Evolutionary conservation across 2,113 vertebrate species (phyloP), one percentile per base, ranked within the genome.

Genomic region (Junco hyemalis): DNA sequence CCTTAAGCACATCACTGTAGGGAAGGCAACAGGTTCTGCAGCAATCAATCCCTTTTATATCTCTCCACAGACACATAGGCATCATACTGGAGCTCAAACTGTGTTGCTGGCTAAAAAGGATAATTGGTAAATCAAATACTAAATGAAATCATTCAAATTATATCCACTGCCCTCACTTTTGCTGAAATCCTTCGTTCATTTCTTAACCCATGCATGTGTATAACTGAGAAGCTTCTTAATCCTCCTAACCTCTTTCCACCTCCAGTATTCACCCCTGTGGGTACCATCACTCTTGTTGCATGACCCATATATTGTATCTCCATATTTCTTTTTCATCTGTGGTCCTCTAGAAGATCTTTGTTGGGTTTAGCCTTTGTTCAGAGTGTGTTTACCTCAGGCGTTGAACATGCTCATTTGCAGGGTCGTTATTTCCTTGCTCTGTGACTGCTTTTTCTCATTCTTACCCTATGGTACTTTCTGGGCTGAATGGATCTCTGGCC

Each of bases 401-500:
- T 1, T 42, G 81, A 38, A 60, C 35, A 81, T 54, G 38, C 44
- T 73, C 18, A 1, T 88, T 69, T 83, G 6, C 74, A 72, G 3
- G 10, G 42, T 68, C 4, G 0, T 59, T 86, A 48, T 79, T 54
- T 60, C 7, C 26, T 47, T 54, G 5, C 47, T 78, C 29, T 61
- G 48, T 40, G 74, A 54, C 64, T 63, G 29, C 15, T 86, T 89
- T 91, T 69, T 61, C 86, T 40, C 81, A 66, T 85, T 90, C 87
- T 65, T 79, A 29, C 5, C 18, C 87, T 69, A 19, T 0, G 2
- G 59, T 70, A 61, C 70, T 35, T 95, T 95, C 91, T 85, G 86
- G 90, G 81, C 80, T 85, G 74, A 74, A 92, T 73, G 84, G 84
- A 91, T 90, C 95, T 93, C 96, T 97, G 96, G 93, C 96, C 93